These are phyloP conservation scores for Eupithecia subumbrata DNA, from an alignment of 2,888 invertebrate genomes.

Conservation along the genomic window DNA sequence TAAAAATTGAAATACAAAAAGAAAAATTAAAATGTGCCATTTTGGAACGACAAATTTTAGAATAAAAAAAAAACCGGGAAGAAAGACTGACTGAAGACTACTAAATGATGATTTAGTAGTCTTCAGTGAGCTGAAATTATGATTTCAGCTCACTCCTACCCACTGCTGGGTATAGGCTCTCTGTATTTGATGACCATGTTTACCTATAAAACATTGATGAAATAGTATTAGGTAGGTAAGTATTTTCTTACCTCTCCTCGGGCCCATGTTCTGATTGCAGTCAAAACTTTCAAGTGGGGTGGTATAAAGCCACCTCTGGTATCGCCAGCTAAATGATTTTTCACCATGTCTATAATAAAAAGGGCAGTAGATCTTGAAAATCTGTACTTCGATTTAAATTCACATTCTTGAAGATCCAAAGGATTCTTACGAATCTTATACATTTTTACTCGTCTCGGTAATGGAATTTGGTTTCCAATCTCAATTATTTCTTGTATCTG, in stretches of 20 bases:
- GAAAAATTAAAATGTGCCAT: too few relatives aligned
- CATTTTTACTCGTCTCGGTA: background rate
- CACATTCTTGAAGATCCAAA: background rate
- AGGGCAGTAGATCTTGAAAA: constrained; percentile 1
- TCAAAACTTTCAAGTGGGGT: constrained; percentile 4
- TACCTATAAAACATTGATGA: background rate
- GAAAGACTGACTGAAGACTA: too few relatives aligned
- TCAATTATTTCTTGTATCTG: background rate
- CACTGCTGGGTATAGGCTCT: too few relatives aligned
- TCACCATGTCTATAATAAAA: background rate
- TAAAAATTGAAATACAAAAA: too few relatives aligned
- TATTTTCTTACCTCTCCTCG: background rate
- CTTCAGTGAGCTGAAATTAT: too few relatives aligned
- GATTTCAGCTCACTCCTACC: too few relatives aligned
- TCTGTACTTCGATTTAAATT: constrained; percentile 2
- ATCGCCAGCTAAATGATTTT: constrained; percentile 1
- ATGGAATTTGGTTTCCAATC: constrained; percentile 4
- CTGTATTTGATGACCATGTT: too few relatives aligned
- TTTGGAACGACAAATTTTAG: too few relatives aligned
- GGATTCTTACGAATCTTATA: constrained; percentile 4
- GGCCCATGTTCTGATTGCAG: constrained; percentile 3
- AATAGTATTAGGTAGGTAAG: background rate
- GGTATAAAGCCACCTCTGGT: background rate
- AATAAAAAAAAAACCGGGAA: too few relatives aligned
- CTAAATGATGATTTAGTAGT: too few relatives aligned